phyloP scores from a whole-genome alignment of 2,113 vertebrate species.

The Telmatochromis sp. region DNA sequence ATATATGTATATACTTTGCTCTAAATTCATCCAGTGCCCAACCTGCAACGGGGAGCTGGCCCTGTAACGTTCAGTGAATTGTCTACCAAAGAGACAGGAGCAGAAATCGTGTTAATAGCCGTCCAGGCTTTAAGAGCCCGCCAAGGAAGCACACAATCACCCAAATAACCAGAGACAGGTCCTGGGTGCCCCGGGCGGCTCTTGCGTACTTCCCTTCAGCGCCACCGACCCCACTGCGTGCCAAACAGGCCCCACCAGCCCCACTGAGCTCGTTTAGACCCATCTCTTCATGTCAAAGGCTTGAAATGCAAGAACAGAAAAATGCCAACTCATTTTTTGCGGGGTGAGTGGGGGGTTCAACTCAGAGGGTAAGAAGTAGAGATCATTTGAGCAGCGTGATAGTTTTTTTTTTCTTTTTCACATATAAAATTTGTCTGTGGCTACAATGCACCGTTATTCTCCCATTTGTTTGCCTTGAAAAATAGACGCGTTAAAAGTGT shows the following conservation, averaged over 20 bases:
- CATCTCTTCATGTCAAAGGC: slow-evolving; percentile 3
- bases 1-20: background rate
- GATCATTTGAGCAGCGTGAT: background rate
- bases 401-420: background rate
- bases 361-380: background rate
- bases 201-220: slow-evolving; percentile 56
- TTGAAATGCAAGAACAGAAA: slow-evolving; percentile 23
- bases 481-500: background rate
- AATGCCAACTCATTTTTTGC: slow-evolving; percentile 34
- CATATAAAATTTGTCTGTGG: background rate
- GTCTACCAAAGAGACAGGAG: slow-evolving; percentile 68
- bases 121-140: slow-evolving; percentile 56
- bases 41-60: slow-evolving; percentile 11
- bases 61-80: slow-evolving; percentile 53
- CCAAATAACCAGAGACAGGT: slow-evolving; percentile 77
- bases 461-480: background rate
- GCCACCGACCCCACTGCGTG: slow-evolving; percentile 48
- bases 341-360: background rate
- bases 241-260: slow-evolving; percentile 57
- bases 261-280: slow-evolving; percentile 9
- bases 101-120: slow-evolving; percentile 84
- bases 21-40: background rate
- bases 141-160: slow-evolving; percentile 64
- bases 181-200: slow-evolving; percentile 61
- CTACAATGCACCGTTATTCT: background rate